These are phyloP conservation scores for Abramis brama DNA, from an alignment of 2,113 vertebrate genomes.

Conservation along the genomic window DNA sequence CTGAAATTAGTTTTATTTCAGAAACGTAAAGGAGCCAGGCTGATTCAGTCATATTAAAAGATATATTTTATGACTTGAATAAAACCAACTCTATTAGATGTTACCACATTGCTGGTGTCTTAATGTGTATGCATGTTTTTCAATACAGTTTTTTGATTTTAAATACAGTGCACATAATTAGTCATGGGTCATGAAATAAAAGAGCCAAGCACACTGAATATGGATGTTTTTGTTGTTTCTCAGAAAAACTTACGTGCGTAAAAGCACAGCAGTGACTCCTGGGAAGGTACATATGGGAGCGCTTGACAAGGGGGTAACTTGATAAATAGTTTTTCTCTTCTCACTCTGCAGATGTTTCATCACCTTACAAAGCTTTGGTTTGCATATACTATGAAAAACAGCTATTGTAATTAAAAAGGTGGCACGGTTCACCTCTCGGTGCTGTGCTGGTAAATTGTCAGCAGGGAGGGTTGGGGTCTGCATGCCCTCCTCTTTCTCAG, in stretches of 20 bases:
- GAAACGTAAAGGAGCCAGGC: neutral
- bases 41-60: neutral
- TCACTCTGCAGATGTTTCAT: constrained; percentile 55
- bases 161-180: neutral
- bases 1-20: neutral
- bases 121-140: neutral
- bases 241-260: neutral
- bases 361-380: constrained; percentile 54
- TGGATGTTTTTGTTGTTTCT: constrained; percentile 14
- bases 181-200: neutral
- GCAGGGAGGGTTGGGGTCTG: constrained; percentile 29
- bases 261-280: constrained; percentile 18
- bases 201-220: neutral
- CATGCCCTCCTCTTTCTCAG: constrained; percentile 58
- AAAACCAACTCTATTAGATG: neutral
- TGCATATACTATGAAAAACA: constrained; percentile 60
- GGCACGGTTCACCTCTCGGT: constrained; percentile 57
- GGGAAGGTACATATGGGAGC: constrained; percentile 41
- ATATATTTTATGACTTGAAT: neutral
- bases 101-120: neutral
- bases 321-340: constrained; percentile 50
- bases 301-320: constrained; percentile 51
- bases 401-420: constrained; percentile 61
- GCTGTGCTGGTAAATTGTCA: constrained; percentile 57
- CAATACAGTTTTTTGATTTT: neutral